phyloP scores from a whole-genome alignment of 2,888 invertebrate genomes.

The Clostera curtula region DNA sequence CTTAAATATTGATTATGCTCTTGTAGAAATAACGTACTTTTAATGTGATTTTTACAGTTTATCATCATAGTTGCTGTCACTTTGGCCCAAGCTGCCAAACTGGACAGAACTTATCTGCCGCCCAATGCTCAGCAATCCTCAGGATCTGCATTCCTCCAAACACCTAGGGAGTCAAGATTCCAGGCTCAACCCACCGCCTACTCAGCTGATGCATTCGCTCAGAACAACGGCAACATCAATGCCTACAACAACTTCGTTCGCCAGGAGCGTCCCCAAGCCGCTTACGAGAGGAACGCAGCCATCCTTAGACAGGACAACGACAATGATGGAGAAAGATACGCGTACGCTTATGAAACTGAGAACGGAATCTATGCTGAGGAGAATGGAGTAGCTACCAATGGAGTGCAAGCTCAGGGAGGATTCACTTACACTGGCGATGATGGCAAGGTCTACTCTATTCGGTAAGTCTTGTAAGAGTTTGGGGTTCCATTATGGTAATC shows the following conservation, averaged over 20 bases:
- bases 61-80: slow-evolving; percentile 42
- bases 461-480: slow-evolving; percentile 37
- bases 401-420: slow-evolving; percentile 59
- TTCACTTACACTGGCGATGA: slow-evolving; percentile 64
- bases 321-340: slow-evolving; percentile 55
- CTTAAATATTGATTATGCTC: too few relatives aligned
- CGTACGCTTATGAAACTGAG: slow-evolving; percentile 58
- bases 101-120: slow-evolving; percentile 58
- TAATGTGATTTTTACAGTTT: slow-evolving; percentile 38
- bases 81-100: slow-evolving; percentile 46
- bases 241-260: slow-evolving; percentile 26
- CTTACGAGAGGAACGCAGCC: slow-evolving; percentile 53
- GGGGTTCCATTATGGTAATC: too few relatives aligned
- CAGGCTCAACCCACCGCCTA: slow-evolving; percentile 14
- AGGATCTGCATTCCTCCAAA: slow-evolving; percentile 19
- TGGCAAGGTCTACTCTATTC: slow-evolving; percentile 56
- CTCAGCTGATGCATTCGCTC: slow-evolving; percentile 9
- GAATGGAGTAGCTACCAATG: slow-evolving; percentile 55
- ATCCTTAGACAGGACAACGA: slow-evolving; percentile 53
- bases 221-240: slow-evolving; percentile 12
- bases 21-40: too few relatives aligned
- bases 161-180: slow-evolving; percentile 15
- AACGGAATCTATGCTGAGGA: slow-evolving; percentile 63
- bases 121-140: slow-evolving; percentile 34
- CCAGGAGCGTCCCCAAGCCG: slow-evolving; percentile 51